phyloP scores from a whole-genome alignment of 1,140 invertebrate genomes.

The Tribolium madens region DNA sequence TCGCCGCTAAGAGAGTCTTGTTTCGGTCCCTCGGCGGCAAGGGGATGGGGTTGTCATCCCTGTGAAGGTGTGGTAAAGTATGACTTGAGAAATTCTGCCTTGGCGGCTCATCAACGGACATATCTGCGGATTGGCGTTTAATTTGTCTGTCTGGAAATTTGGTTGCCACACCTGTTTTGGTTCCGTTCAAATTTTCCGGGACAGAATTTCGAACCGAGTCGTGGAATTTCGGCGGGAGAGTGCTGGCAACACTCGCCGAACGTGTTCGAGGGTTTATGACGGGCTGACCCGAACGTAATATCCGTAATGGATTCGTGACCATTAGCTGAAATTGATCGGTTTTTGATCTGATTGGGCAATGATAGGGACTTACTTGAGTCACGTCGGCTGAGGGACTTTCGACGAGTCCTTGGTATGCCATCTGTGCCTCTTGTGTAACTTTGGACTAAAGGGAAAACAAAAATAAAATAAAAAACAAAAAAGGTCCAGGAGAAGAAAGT shows the following conservation, averaged over 20 bases:
- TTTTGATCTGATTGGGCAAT: background rate
- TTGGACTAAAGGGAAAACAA: constrained; percentile 73
- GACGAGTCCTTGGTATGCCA: constrained; percentile 92
- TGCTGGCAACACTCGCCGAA: constrained; percentile 60
- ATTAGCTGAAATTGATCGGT: constrained; percentile 55
- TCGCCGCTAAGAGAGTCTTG: constrained; percentile 73
- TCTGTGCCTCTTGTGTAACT: constrained; percentile 85
- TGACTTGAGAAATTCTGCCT: constrained; percentile 9
- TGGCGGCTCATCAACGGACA: constrained; percentile 2
- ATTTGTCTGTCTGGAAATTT: background rate
- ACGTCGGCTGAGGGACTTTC: constrained; percentile 70
- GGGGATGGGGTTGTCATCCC: constrained; percentile 80
- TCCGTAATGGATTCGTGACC: constrained; percentile 76
- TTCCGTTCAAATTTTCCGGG: constrained; percentile 58
- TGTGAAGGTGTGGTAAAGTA: constrained; percentile 39
- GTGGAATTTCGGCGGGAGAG: constrained; percentile 50
- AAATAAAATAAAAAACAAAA: constrained; percentile 64
- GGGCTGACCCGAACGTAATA: constrained; percentile 76
- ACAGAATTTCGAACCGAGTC: constrained; percentile 55
- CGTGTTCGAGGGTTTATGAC: constrained; percentile 67
- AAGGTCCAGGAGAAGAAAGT: constrained; percentile 59
- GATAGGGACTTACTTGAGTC: constrained; percentile 55
- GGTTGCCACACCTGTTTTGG: constrained; percentile 52
- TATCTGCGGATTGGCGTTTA: background rate
- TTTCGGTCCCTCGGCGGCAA: constrained; percentile 86